Evolutionary conservation across 2,888 invertebrate genomes (phyloP), one percentile per base, ranked within the genome.

Genomic region (Coenonympha arcania): DNA sequence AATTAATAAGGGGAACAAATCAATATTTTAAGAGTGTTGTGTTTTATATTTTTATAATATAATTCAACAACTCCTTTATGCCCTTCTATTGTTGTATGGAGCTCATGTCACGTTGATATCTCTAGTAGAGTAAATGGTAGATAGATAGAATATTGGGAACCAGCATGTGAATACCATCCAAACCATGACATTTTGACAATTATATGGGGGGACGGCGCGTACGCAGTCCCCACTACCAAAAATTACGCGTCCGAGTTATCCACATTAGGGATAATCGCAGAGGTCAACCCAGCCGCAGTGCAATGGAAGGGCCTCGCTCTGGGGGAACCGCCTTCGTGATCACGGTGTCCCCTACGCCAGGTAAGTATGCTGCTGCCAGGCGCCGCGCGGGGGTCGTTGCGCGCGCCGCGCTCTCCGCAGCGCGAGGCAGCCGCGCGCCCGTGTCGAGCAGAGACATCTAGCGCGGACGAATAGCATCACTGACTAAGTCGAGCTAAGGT

Each of bases 271-370:
- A 66, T 69, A 69, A 70, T 70, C 69, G 67, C 70, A 69, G 56
- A 66, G 70, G 69, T 70, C 70, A 71, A 69, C 69, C 67, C 64
- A 51, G 46, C 64, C 69, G 69, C 69, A 72, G 69, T 71, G 70
- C 70, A 71, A 70, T 70, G 70, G 51, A 53, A 31, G 48, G 58
- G 68, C 60, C 70, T 71, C 71, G 66, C 68, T 67, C 69, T 68
- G 70, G 69, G 56, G 67, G 69, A 68, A 70, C 71, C 70, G 68
- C 71, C 70, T 66, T 61, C 48, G 6, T 69, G 69, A 72, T 71
- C 69, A 69, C 67, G 69, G 69, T 69, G 39, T 62, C 69, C 67
- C 69, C 70, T 70, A 69, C 58, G 58, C 56, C 58, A 58, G 58
- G 58, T 58, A 58, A 57, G 58, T 56, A 57, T 59, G 55, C 50